These are phyloP conservation scores for Catocala nupta DNA, from an alignment of 2,888 invertebrate genomes.

Conservation along the genomic window DNA sequence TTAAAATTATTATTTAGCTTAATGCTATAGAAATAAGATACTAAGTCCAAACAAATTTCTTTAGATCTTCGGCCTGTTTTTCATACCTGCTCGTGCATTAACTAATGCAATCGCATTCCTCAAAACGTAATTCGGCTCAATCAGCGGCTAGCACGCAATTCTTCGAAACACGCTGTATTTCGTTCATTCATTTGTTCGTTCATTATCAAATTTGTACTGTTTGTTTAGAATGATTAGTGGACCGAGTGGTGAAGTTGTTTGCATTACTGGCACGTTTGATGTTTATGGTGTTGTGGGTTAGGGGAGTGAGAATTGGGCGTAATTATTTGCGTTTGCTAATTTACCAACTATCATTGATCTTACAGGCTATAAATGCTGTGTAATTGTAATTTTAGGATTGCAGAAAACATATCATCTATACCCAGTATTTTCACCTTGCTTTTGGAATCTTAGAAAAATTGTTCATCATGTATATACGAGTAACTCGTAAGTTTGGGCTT, in stretches of 20 bases:
- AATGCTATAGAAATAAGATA: no score
- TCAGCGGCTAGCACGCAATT: slow-evolving; percentile 73
- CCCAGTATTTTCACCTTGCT: no score
- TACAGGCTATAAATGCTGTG: no score
- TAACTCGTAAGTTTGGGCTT: no score
- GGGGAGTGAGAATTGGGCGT: neutral
- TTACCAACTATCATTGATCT: neutral
- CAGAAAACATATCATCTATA: no score
- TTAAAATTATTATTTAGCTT: no score
- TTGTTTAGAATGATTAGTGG: slow-evolving; percentile 42
- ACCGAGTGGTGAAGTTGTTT: slow-evolving; percentile 24
- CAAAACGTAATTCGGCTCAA: slow-evolving; percentile 78
- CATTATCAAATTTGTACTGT: slow-evolving; percentile 46
- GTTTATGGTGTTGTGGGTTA: neutral
- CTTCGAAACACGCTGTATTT: slow-evolving; percentile 55
- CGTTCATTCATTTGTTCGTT: slow-evolving; percentile 24
- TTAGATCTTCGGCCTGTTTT: slow-evolving; percentile 36
- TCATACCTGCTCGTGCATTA: slow-evolving; percentile 70
- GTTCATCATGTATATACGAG: no score
- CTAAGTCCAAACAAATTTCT: neutral
- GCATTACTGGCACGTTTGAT: slow-evolving; percentile 15
- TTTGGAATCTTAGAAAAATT: no score
- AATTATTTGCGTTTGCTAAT: slow-evolving; percentile 4
- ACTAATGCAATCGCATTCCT: slow-evolving; percentile 82
- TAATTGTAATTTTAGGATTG: no score